Evolutionary conservation across 2,888 invertebrate species (phyloP), one percentile per base, ranked within the genome.

Genomic region (Eustalomyia histrio): DNA sequence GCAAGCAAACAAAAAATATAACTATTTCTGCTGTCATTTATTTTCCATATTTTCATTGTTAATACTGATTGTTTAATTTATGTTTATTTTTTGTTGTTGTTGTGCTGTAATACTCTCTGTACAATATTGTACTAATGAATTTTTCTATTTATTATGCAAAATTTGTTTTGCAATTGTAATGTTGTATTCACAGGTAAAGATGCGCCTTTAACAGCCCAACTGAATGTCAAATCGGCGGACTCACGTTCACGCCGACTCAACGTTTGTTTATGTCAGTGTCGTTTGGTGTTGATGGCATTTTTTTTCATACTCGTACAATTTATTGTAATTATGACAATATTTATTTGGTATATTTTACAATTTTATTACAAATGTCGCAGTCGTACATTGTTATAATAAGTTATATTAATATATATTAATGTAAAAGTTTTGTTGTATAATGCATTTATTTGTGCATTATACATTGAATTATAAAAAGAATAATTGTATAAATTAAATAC

Each of bases 311-410:
- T 29, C 29, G 7, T 29, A 64, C 47, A 80, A 73, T 65, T 81
- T 81, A 74, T 78, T 69, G 78, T 78, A 78, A 81, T 81, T 81
- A 81, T 81, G 81, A 81, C 81, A 81, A 81, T 50, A 67, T 81
- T 81, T 80, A 47, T 74, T 73, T 76, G 5, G 21, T 72, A 65
- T 60, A 55, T 65, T 72, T 72, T 67, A 61, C 35, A 67, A 72
- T 78, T 50, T 78, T 60, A 67, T 72, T 72, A 55, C 55, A 60
- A 21, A 78, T 33, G 43, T 33, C 6, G 64, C 58, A 2, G 43
- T 21, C 39, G 10, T 24, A 57, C 16, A 53, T 67, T 21, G 14
- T 21, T 2, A 21, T 21, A 21, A 21, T 4, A 21, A 53, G 29
- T 43, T 39, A 1, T n/a, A 60, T n/a, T 60, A 14, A 60, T 60